Evolutionary conservation across 2,113 vertebrate genomes (phyloP), one percentile per base, ranked within the genome.

Genomic region (Lepisosteus oculatus): DNA sequence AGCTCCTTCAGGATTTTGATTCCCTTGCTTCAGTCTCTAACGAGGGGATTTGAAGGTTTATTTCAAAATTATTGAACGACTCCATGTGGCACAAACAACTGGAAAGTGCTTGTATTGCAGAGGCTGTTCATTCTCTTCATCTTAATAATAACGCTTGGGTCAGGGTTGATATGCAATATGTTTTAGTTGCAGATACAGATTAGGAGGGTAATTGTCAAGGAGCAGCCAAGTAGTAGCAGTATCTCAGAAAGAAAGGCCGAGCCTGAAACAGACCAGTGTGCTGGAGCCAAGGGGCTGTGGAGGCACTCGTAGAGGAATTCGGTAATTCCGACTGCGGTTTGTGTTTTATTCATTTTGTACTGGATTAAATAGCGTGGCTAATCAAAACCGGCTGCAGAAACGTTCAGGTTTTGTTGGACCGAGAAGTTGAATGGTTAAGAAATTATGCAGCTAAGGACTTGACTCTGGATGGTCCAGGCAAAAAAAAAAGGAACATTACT

Each of bases 321-420:
- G 80, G 83, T 88, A 70, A 85, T 88, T 90, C 90, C 85, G 87
- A 84, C 86, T 86, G 89, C 83, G 89, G 89, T 88, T 90, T 89
- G 80, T 84, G 82, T 84, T 85, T 85, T 82, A 83, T 77, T 88
- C 80, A 79, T 72, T 65, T 57, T 43, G 42, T 12, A 85, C 84
- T 81, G 84, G 85, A 83, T 87, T 87, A 86, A 88, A 87, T 88
- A 86, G 90, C 85, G 85, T 78, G 85, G 82, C 84, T 89, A 88
- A 92, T 90, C 83, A 80, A 88, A 90, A 90, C 83, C 86, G 85
- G 81, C 85, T 90, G 90, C 76, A 41, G n/a, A 61, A 41, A 63
- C 68, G 69, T 73, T 41, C 55, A 64, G 67, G 61, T 77, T 73
- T 62, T 29, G 43, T 9, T 15, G 43, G 47, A 14, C 42, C 54